Conservation (phyloP, 2,888 invertebrate genomes). For the Rhodophaea formosa region DNA sequence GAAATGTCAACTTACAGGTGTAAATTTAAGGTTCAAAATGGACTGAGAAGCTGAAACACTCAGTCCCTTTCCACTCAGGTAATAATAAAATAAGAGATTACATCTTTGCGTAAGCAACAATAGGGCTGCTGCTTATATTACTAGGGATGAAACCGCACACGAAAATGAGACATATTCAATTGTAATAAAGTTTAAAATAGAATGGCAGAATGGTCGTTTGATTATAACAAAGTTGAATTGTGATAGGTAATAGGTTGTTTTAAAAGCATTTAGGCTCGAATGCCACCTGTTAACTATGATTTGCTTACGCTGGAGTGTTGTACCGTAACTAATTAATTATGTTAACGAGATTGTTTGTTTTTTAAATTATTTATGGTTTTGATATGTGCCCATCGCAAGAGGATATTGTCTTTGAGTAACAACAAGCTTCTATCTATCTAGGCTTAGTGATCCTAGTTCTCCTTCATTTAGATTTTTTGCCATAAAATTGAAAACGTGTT, state of each 20-base stretch:
- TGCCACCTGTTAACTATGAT: conserved; percentile 57
- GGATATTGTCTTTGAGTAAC: neutral
- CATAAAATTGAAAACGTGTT: too few species aligned
- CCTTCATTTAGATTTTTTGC: too few species aligned
- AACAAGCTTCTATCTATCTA: neutral
- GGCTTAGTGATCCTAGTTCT: neutral
- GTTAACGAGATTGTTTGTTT: conserved; percentile 15
- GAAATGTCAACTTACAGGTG: conserved; percentile 24
- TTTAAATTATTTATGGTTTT: neutral
- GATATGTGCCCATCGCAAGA: neutral
- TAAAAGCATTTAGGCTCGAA: conserved; percentile 53
- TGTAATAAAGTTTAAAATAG: conserved; percentile 34
- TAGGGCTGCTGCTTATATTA: conserved; percentile 69
- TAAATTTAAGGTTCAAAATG: conserved; percentile 34
- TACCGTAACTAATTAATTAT: conserved; percentile 24
- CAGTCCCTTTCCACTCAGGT: conserved; percentile 66
- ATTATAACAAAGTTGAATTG: conserved; percentile 60
- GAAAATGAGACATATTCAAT: conserved; percentile 35
- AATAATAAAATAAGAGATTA: conserved; percentile 78
- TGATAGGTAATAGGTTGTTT: conserved; percentile 68
- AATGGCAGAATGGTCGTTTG: conserved; percentile 37
- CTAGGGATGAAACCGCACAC: conserved; percentile 38
- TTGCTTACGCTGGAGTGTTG: conserved; percentile 36
- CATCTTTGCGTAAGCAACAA: conserved; percentile 77
- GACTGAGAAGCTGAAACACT: conserved; percentile 26